A percentile compares a stretch with the other conserved stretches of the same genome.
phyloP scores from a whole-genome alignment of 2,797 vertebrate species.

The Saxicola maurus region DNA sequence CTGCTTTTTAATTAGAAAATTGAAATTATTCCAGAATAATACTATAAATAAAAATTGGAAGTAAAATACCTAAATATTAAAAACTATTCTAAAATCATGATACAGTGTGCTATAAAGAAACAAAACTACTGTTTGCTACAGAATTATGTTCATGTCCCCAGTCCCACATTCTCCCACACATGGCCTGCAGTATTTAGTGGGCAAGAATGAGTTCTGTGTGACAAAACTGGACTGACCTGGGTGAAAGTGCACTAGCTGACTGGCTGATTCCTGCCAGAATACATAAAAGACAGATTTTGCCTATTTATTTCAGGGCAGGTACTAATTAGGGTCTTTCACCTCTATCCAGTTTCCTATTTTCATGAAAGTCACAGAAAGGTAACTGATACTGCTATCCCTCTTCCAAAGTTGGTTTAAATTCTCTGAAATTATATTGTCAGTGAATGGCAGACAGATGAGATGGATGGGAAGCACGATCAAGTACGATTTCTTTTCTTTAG shows the following conservation, averaged over 20 bases:
- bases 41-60: background rate
- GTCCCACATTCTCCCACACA: background rate
- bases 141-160: background rate
- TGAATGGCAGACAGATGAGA: background rate
- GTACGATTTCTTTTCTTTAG: background rate
- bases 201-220: background rate
- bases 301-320: background rate
- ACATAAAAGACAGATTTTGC: background rate
- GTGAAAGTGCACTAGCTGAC: background rate
- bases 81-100: background rate
- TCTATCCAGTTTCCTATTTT: background rate
- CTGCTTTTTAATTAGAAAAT: background rate
- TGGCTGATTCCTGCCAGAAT: background rate
- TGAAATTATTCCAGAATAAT: background rate
- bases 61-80: background rate
- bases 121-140: background rate
- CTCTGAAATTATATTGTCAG: constrained; percentile 4
- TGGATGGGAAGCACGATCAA: background rate
- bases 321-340: background rate
- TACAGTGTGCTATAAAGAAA: background rate
- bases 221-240: background rate
- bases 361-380: background rate
- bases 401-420: background rate
- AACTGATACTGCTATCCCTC: background rate
- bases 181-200: background rate